These are phyloP conservation scores for Eufriesea mexicana DNA, from an alignment of 1,140 invertebrate species.

Conservation along the genomic window DNA sequence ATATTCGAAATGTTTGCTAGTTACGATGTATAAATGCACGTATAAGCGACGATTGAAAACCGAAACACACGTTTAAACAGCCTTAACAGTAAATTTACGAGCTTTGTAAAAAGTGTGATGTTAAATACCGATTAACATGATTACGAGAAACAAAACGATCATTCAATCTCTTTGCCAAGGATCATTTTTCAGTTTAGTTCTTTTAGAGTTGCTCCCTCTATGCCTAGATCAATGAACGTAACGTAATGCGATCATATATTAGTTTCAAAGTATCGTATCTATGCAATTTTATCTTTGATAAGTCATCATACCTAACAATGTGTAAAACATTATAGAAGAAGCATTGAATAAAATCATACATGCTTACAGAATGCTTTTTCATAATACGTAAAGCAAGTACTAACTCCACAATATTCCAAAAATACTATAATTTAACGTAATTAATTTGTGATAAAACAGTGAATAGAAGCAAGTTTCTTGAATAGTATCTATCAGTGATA, in stretches of 20 bases:
- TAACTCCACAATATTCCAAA: constrained; percentile 37
- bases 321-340: background rate
- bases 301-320: background rate
- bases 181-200: constrained; percentile 15
- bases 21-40: background rate
- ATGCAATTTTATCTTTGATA: background rate
- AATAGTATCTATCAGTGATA: background rate
- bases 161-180: background rate
- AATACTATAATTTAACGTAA: constrained; percentile 47
- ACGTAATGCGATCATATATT: background rate
- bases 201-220: background rate
- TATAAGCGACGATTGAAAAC: constrained; percentile 16
- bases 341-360: background rate
- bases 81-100: constrained; percentile 50
- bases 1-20: background rate
- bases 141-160: constrained; percentile 35
- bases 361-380: background rate
- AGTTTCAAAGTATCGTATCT: background rate
- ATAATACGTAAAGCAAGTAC: background rate
- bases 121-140: constrained; percentile 32
- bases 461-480: constrained; percentile 44
- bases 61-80: constrained; percentile 24
- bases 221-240: background rate
- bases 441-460: constrained; percentile 33
- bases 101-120: constrained; percentile 42